Percentiles rank a stretch among this genome's conserved stretches.
These are phyloP conservation scores for Callaeas wilsoni DNA, from an alignment of 2,113 vertebrate genomes.

Conservation along the genomic window DNA sequence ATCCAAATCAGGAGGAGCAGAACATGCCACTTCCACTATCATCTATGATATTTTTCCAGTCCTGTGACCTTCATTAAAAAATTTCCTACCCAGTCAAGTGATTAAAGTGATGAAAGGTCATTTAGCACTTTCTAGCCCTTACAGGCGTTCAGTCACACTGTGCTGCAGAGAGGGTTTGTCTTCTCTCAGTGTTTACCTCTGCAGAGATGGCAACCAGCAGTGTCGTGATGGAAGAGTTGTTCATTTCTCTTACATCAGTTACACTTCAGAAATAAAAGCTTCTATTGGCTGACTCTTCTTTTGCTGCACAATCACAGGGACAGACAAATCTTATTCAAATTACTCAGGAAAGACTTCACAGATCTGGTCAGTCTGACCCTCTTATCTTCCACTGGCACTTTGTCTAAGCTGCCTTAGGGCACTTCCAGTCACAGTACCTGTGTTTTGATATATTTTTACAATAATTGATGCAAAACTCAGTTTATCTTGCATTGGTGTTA, in stretches of 20 bases:
- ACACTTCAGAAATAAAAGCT: not conserved
- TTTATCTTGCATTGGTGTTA: not conserved
- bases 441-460: not conserved
- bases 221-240: not conserved
- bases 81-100: constrained; percentile 13
- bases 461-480: not conserved
- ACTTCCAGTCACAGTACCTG: not conserved
- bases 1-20: not conserved
- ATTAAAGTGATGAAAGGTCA: constrained; percentile 52
- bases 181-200: not conserved
- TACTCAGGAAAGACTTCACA: not conserved
- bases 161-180: not conserved
- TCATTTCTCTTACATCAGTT: not conserved
- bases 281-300: not conserved
- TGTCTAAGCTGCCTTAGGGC: not conserved
- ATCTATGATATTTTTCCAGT: constrained; percentile 6
- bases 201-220: not conserved
- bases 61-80: constrained; percentile 47
- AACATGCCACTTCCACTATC: not conserved
- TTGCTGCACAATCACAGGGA: not conserved
- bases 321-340: not conserved
- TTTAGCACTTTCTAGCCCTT: constrained; percentile 20
- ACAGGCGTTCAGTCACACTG: constrained; percentile 2
- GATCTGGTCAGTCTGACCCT: not conserved
- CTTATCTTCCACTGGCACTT: not conserved